These are phyloP conservation scores for Aradophagus sp. DNA, from an alignment of 1,140 invertebrate species.

Conservation along the genomic window DNA sequence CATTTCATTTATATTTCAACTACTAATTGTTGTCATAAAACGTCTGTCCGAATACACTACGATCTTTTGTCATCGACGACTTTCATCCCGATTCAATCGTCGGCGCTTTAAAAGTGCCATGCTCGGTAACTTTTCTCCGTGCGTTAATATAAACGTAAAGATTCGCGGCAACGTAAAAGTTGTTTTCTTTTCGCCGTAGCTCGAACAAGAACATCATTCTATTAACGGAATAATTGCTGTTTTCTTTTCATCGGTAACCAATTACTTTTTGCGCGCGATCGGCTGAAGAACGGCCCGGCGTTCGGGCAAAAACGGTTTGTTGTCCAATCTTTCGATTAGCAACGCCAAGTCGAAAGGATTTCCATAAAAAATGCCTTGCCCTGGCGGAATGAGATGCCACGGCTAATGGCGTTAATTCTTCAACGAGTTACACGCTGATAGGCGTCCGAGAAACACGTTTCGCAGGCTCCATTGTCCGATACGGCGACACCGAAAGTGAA, in stretches of 20 bases:
- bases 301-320: conserved; percentile 47
- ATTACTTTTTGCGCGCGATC: conserved; percentile 26
- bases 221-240: conserved; percentile 26
- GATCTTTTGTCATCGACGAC: no score
- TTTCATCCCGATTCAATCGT: no score
- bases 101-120: no score
- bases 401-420: conserved; percentile 66
- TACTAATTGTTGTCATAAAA: no score
- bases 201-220: background rate
- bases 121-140: no score
- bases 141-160: no score
- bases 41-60: no score
- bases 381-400: conserved; percentile 40
- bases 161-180: no score
- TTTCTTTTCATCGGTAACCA: conserved; percentile 27
- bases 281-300: conserved; percentile 8
- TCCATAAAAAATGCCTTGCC: conserved; percentile 37
- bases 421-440: conserved; percentile 61
- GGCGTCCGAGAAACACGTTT: conserved; percentile 45
- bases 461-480: conserved; percentile 44
- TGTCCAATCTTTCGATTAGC: conserved; percentile 57
- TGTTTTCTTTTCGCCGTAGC: no score
- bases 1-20: no score
- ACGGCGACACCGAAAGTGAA: conserved; percentile 54
- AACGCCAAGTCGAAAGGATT: conserved; percentile 40